A percentile compares a stretch with the other conserved stretches of the same genome.
Conservation (phyloP, 2,797 vertebrate species). For the Octomys mimax region DNA sequence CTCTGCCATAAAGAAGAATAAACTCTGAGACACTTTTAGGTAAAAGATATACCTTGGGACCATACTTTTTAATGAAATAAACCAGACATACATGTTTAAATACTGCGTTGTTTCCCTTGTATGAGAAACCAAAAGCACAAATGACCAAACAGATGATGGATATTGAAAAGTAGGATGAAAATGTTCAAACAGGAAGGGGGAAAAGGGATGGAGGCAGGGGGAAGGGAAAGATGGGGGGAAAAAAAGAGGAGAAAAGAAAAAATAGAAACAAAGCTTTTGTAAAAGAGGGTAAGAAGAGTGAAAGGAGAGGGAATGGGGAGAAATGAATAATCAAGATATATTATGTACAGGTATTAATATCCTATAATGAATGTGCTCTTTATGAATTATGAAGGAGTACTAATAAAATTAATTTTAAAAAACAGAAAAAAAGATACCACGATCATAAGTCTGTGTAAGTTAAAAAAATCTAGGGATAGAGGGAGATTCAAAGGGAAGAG, state of each 20-base stretch:
- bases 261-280: neutral
- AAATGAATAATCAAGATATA: neutral
- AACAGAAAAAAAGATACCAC: neutral
- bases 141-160: neutral
- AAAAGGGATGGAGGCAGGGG: neutral
- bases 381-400: neutral
- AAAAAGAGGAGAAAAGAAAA: neutral
- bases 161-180: neutral
- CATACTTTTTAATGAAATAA: neutral
- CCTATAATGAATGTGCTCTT: neutral
- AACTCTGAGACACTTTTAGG: neutral
- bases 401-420: neutral
- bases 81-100: neutral
- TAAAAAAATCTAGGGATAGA: neutral
- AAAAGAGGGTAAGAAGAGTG: neutral
- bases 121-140: neutral
- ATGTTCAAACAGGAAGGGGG: too few relatives aligned
- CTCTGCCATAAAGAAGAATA: neutral
- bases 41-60: neutral
- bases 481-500: conserved; percentile 4
- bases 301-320: neutral
- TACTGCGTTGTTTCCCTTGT: neutral
- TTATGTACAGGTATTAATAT: neutral
- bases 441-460: neutral
- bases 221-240: neutral